phyloP scores from a whole-genome alignment of 1,140 invertebrate genomes.

The Diachasma alloeum region DNA sequence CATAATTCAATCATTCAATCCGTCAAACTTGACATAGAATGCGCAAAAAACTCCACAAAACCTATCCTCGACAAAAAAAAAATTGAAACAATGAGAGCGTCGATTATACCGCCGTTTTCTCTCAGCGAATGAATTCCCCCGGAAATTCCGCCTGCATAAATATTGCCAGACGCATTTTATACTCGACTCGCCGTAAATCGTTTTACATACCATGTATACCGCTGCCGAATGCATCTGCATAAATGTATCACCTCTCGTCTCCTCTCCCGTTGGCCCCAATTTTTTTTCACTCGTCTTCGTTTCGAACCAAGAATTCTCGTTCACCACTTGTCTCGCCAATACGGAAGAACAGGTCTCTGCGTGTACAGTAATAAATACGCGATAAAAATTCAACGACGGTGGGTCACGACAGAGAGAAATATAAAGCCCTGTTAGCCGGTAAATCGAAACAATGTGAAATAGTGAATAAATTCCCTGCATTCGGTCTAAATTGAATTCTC shows the following conservation, averaged over 20 bases:
- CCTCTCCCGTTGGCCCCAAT: background rate
- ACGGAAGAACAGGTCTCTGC: background rate
- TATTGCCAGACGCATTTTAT: conserved; percentile 12
- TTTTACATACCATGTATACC: conserved; percentile 14
- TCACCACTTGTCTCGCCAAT: background rate
- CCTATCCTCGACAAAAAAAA: background rate
- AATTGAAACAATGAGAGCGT: background rate
- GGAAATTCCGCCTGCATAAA: conserved; percentile 18
- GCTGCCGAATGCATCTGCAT: conserved; percentile 18
- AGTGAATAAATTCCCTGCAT: background rate
- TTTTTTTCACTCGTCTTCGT: background rate
- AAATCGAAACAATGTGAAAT: background rate
- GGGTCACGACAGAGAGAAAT: background rate
- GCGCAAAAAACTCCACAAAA: background rate
- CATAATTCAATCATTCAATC: background rate
- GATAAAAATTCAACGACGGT: background rate
- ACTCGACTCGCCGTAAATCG: conserved; percentile 14
- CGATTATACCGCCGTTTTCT: background rate
- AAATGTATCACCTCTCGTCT: background rate
- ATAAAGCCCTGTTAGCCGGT: background rate
- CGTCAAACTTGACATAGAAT: too few species aligned
- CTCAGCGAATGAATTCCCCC: conserved; percentile 9
- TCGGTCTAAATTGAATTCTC: background rate
- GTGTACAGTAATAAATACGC: background rate
- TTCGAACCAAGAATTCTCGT: background rate